Evolutionary conservation across 64 coral and sea anemone genomes (phyloP).

Genomic region (Montipora efflorescens): DNA sequence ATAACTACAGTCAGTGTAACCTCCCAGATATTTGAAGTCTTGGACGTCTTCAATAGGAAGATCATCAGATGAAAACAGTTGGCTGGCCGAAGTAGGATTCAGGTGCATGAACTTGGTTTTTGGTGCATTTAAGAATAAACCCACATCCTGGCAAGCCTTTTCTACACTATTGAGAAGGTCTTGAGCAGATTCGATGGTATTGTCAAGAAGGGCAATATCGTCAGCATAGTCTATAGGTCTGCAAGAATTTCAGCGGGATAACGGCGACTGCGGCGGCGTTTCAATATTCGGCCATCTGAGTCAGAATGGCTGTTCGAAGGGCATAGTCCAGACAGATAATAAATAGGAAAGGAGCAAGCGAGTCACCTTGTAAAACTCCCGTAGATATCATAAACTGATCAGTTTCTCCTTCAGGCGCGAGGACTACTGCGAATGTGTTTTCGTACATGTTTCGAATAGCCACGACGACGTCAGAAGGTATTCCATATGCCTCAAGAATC

Average conservation of each 20-base stretch:
- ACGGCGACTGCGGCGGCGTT: too few species aligned
- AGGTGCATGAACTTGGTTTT: not conserved
- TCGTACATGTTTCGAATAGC: not conserved
- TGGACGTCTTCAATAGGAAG: not conserved
- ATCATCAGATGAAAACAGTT: not conserved
- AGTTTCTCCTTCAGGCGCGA: not conserved
- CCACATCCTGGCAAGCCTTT: not conserved
- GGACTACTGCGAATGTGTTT: not conserved
- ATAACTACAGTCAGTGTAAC: not conserved
- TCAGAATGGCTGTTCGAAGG: too few species aligned
- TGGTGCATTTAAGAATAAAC: not conserved
- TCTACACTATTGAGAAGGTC: too few species aligned
- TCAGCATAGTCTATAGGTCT: too few species aligned
- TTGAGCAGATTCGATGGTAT: too few species aligned
- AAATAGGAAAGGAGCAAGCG: conserved; percentile 9
- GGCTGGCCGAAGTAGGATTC: not conserved
- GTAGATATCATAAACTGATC: not conserved
- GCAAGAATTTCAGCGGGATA: too few species aligned
- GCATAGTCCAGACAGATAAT: too few species aligned
- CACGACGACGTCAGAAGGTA: not conserved
- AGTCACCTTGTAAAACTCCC: conserved; percentile 2
- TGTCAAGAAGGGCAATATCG: too few species aligned
- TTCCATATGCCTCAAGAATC: not conserved
- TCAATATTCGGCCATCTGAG: too few species aligned
- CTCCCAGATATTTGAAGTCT: not conserved